A percentile compares a stretch with the other conserved stretches of the same genome.
These are phyloP conservation scores for Propithecus perrieri DNA, from an alignment of 2,797 vertebrate species.

Conservation along the genomic window DNA sequence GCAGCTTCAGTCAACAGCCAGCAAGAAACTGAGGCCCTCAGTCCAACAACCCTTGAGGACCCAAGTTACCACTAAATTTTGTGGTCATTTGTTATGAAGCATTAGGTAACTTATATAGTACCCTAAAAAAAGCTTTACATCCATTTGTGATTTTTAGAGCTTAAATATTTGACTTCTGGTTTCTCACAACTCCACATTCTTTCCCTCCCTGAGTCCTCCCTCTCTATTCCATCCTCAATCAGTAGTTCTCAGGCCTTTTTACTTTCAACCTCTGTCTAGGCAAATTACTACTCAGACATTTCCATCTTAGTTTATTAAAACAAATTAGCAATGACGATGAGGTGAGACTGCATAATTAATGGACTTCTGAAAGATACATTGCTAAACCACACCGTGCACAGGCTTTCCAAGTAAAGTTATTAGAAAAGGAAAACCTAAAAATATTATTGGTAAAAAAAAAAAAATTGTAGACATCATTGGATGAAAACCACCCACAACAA, in stretches of 20 bases:
- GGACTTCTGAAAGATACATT: background rate
- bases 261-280: background rate
- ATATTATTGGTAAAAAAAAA: background rate
- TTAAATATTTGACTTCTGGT: background rate
- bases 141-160: background rate
- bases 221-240: background rate
- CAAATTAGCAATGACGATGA: background rate
- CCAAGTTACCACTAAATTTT: background rate
- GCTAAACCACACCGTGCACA: background rate
- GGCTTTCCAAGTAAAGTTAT: background rate
- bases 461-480: background rate
- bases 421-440: background rate
- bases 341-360: background rate
- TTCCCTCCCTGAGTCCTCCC: background rate
- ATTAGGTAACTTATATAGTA: background rate
- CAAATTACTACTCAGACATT: background rate
- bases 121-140: background rate
- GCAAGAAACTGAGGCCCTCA: background rate
- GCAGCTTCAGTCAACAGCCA: background rate
- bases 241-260: background rate
- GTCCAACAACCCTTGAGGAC: background rate
- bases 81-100: background rate
- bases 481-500: background rate
- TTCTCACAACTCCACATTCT: background rate
- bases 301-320: background rate